Base-by-base conservation (phyloP, 2,888 invertebrate species). In the Ramazzottius varieornatus region DNA sequence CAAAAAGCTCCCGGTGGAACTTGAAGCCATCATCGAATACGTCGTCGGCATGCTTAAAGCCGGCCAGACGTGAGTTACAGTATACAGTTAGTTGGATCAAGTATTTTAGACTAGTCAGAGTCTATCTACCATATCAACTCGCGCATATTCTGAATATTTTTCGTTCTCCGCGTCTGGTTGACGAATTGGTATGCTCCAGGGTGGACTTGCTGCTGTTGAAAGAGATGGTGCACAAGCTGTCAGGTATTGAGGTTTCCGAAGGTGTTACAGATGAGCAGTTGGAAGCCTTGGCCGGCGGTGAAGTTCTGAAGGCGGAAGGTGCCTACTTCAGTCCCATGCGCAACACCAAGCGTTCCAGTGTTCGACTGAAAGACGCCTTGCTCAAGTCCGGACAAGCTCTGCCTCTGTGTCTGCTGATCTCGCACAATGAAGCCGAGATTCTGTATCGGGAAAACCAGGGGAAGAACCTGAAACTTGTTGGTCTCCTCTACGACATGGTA, bases 201-300 rank as follows among this genome's bases (percentile, higher is more conserved):
- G 80, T 92, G 71, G 81, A 82, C 70, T 71, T 81, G 71, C 79
- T 96, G 33, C 86, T 98, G 70, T 79, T 98, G 66, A 89, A 94
- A 75, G 96, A 98, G 79, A 87, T 99, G 70, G 89, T 99, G 63
- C 91, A 93, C 78, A 96, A 94, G 80, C 98, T 99, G 96, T 90
- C 93, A 0, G 98, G 98, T 1, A 90, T 98, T 66, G 98, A 99
- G 78, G 86, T 93, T 0, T 86, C 86, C 0, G 92, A 93, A 75
- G 93, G 93, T 77, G 86, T 94, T 81, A 98, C 96, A 0, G 81
- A 85, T 32, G 94, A 96, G 72, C 96, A 99, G 74, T 78, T 98
- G 66, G 90, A 91, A 73, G 94, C 96, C 0, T 87, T 96, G 85
- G 86, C 88, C 66, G 98, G 98, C 8, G 98, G 98, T 0, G 96